These are phyloP conservation scores for Oreochromis aureus DNA, from an alignment of 2,113 vertebrate genomes.

Conservation along the genomic window DNA sequence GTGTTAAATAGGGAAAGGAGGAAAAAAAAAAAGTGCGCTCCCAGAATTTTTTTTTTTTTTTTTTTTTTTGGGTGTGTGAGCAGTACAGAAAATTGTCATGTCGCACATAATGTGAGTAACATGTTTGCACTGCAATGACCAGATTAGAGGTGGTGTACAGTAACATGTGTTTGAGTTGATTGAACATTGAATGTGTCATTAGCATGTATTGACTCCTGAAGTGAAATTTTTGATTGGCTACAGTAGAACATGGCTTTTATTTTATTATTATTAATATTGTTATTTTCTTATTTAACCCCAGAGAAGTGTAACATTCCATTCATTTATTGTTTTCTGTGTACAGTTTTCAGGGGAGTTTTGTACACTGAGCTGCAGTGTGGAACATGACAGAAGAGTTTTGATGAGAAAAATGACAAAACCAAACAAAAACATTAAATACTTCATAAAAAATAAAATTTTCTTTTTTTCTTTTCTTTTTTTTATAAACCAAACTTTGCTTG, in stretches of 20 bases:
- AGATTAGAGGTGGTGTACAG: not conserved
- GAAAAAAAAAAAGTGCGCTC: not conserved
- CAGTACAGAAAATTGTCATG: not conserved
- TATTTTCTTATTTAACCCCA: not conserved
- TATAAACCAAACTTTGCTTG: not conserved
- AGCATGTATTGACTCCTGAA: not conserved
- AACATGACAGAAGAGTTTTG: constrained; percentile 20
- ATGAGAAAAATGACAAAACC: not conserved
- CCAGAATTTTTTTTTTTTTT: not conserved
- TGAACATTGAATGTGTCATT: not conserved
- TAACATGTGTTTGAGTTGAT: not conserved
- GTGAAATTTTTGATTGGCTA: not conserved
- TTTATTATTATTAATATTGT: not conserved
- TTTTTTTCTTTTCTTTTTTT: not conserved
- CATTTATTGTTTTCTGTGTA: constrained; percentile 20
- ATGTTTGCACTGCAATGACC: not conserved
- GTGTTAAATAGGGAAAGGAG: not conserved
- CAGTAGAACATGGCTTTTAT: not conserved
- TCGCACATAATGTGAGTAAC: not conserved
- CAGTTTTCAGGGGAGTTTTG: constrained; percentile 42
- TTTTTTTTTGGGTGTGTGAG: not conserved
- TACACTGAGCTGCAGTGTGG: constrained; percentile 26
- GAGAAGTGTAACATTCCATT: constrained; percentile 51
- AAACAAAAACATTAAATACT: constrained; percentile 21
- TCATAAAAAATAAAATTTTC: constrained; percentile 6